Evolutionary conservation across 1,140 invertebrate genomes (phyloP).

Genomic region (Globodera rostochiensis): DNA sequence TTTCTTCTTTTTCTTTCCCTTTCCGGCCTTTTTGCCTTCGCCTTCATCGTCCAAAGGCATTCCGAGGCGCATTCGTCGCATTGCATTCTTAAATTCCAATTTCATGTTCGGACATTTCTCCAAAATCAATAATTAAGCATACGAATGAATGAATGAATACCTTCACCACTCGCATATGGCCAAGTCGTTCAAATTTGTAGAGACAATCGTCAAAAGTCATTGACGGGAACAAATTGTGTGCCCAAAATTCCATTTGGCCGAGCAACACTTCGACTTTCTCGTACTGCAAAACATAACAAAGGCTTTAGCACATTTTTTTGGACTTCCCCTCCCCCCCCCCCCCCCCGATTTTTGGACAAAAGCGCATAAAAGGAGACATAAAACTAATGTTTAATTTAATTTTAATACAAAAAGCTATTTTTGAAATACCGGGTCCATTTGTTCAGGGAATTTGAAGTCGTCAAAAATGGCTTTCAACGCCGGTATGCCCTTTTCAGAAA

Average conservation of each 20-base stretch:
- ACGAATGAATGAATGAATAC: neutral
- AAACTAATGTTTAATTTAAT: neutral
- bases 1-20: neutral
- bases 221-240: slow-evolving; percentile 34
- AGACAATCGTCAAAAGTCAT: slow-evolving; percentile 43
- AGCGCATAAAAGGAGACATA: too few relatives aligned
- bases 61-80: neutral
- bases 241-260: slow-evolving; percentile 44
- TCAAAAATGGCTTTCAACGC: slow-evolving; percentile 30
- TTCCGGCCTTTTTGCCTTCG: neutral
- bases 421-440: slow-evolving; percentile 12
- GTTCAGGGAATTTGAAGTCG: slow-evolving; percentile 4
- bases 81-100: neutral
- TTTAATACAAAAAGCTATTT: neutral
- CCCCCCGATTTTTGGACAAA: neutral
- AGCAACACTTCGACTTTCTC: slow-evolving; percentile 31
- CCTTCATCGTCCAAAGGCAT: slow-evolving; percentile 18
- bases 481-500: slow-evolving; percentile 27
- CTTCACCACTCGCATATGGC: slow-evolving; percentile 37
- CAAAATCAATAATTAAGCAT: neutral
- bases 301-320: neutral
- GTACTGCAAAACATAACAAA: slow-evolving; percentile 34
- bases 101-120: neutral
- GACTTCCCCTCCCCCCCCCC: too few relatives aligned
- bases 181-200: slow-evolving; percentile 31